A percentile compares a stretch with the other conserved stretches of the same genome.
Evolutionary conservation across 2,113 vertebrate genomes (phyloP).

Genomic region (Beaufortia kweichowensis): DNA sequence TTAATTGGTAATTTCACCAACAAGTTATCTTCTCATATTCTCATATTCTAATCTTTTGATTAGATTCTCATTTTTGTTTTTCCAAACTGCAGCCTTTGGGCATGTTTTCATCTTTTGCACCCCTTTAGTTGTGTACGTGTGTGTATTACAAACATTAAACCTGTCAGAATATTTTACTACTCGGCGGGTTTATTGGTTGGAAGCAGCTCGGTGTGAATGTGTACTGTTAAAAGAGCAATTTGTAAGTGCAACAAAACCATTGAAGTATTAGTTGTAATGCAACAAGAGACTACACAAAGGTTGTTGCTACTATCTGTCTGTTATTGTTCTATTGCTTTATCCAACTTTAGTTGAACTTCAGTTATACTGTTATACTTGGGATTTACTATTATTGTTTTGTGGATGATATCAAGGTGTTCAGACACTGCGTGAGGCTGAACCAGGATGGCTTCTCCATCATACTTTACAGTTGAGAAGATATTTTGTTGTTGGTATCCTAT

Average conservation of each 20-base stretch:
- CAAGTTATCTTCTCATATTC: conserved; percentile 8
- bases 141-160: neutral
- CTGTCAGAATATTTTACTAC: conserved; percentile 10
- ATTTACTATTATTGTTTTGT: no score
- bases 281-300: neutral
- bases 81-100: neutral
- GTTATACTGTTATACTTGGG: no score
- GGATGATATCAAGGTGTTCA: no score
- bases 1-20: conserved; percentile 34
- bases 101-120: neutral
- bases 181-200: neutral
- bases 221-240: conserved; percentile 21
- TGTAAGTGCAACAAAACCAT: neutral
- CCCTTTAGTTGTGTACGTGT: neutral
- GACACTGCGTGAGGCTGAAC: no score
- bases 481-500: no score
- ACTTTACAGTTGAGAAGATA: no score
- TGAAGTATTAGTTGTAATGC: neutral
- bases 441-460: no score
- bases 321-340: no score
- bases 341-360: no score
- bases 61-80: conserved; percentile 23
- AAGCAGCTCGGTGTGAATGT: conserved; percentile 4
- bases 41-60: no score
- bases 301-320: no score